Conservation (phyloP, 2,888 invertebrate species). For the Sesia bembeciformis region DNA sequence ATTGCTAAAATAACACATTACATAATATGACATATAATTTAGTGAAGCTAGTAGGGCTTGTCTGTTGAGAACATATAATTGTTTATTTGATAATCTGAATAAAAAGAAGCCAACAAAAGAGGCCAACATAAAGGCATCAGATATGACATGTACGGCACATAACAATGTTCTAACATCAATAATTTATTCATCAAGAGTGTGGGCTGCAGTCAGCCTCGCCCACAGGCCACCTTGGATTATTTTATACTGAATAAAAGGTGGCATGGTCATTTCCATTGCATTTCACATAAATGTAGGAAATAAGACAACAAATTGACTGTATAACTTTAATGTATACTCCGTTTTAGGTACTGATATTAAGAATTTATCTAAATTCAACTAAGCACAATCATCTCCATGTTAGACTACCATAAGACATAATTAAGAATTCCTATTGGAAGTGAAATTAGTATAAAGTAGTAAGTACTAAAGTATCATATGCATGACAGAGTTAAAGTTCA, state of each 20-base stretch:
- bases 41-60: too few species aligned
- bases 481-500: slow-evolving; percentile 10
- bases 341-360: neutral
- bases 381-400: neutral
- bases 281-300: neutral
- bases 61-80: too few species aligned
- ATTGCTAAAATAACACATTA: too few species aligned
- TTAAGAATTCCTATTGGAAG: neutral
- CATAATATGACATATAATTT: too few species aligned
- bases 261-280: slow-evolving; percentile 18
- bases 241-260: slow-evolving; percentile 20
- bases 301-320: too few species aligned
- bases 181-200: slow-evolving; percentile 65
- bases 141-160: slow-evolving; percentile 51
- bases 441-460: neutral
- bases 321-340: too few species aligned
- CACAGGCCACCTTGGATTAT: slow-evolving; percentile 57
- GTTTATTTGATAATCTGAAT: too few species aligned
- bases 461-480: neutral
- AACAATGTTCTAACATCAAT: slow-evolving; percentile 62
- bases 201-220: slow-evolving; percentile 57
- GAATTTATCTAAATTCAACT: neutral
- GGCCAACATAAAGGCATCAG: slow-evolving; percentile 23
- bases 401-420: too few species aligned
- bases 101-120: too few species aligned